These are phyloP conservation scores for Mercenaria mercenaria DNA, from an alignment of 1,140 invertebrate genomes.

Conservation along the genomic window DNA sequence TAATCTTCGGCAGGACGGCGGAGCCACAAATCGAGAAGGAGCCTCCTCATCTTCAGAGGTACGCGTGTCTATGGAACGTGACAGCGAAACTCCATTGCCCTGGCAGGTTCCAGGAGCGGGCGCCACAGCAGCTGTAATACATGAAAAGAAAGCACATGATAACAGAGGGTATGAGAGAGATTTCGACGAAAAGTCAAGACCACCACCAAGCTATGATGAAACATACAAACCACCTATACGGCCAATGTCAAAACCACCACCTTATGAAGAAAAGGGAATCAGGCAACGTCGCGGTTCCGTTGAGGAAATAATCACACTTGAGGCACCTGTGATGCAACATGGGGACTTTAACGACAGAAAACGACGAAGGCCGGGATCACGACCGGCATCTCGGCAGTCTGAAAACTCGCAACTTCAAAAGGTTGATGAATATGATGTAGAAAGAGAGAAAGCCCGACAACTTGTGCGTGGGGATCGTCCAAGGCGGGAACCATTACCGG, in stretches of 20 bases:
- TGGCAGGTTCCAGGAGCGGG: conserved; percentile 61
- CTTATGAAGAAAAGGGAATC: conserved; percentile 58
- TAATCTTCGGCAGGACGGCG: background rate
- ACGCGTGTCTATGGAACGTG: conserved; percentile 45
- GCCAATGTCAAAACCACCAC: conserved; percentile 58
- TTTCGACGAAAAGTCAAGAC: background rate
- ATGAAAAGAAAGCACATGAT: background rate
- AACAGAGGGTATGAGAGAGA: conserved; percentile 39
- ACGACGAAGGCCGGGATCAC: background rate
- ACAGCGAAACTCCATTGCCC: conserved; percentile 53
- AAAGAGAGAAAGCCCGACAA: conserved; percentile 50
- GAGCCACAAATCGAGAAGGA: background rate
- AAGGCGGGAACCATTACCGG: conserved; percentile 9
- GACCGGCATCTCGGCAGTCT: background rate
- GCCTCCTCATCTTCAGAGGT: conserved; percentile 63
- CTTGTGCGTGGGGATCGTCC: conserved; percentile 50
- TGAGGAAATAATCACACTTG: conserved; percentile 57
- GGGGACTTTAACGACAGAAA: conserved; percentile 29
- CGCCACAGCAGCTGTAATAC: background rate
- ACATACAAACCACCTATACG: conserved; percentile 43
- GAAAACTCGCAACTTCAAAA: background rate
- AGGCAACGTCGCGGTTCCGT: conserved; percentile 43
- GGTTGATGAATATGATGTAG: background rate
- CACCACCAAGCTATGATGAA: conserved; percentile 66
- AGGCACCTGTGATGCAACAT: background rate